Conservation (phyloP, 2,113 vertebrate species). For the Lagopus muta region DNA sequence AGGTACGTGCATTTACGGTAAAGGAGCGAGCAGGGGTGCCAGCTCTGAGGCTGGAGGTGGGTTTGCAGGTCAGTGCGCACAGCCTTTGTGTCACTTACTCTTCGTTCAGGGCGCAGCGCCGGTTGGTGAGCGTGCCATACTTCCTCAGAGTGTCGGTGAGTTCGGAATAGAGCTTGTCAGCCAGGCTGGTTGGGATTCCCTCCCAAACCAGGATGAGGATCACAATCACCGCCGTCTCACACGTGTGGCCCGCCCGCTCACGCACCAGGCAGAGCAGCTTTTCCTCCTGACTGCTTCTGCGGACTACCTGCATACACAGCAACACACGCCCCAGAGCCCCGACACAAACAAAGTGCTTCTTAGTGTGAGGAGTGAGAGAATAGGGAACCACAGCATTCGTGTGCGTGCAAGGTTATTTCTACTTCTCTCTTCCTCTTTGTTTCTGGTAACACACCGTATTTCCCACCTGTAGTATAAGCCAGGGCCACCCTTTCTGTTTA, state of each 20-base stretch:
- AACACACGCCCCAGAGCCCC: conserved; percentile 40
- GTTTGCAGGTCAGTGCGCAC: not conserved
- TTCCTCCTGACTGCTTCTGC: conserved; percentile 87
- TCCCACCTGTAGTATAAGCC: not conserved
- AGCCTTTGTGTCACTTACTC: conserved; percentile 85
- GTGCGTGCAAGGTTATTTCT: fast-evolving
- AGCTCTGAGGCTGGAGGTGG: not conserved
- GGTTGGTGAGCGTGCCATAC: conserved; percentile 89
- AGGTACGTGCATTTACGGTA: not conserved
- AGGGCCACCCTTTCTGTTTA: not conserved
- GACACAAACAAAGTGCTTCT: conserved; percentile 26
- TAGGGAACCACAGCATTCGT: not conserved
- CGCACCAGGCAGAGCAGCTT: conserved; percentile 94
- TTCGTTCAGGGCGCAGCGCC: conserved; percentile 93
- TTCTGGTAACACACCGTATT: not conserved
- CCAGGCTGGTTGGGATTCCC: conserved; percentile 85
- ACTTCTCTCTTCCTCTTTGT: not conserved
- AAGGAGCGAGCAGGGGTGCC: fast-evolving
- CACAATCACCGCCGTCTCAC: conserved; percentile 88
- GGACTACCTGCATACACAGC: conserved; percentile 86
- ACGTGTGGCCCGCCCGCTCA: conserved; percentile 89
- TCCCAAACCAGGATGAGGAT: conserved; percentile 96
- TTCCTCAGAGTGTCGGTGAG: conserved; percentile 89
- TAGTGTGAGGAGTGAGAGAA: not conserved
- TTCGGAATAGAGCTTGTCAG: conserved; percentile 89